These are phyloP conservation scores for Graphium colonna DNA, from an alignment of 2,888 invertebrate genomes.

Conservation along the genomic window DNA sequence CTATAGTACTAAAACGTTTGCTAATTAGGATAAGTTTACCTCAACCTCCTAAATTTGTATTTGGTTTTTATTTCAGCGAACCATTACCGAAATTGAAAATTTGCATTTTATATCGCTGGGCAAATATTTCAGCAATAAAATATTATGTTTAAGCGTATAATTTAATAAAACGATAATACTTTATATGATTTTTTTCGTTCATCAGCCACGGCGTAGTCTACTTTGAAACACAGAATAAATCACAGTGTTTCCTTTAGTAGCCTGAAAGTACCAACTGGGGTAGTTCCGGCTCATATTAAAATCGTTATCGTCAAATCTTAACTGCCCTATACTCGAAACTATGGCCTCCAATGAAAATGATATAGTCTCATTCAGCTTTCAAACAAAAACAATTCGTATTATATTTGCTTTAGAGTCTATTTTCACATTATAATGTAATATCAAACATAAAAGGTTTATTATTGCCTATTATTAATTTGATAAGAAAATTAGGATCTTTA, in stretches of 20 bases:
- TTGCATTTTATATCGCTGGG: not conserved
- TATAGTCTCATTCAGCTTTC: slow-evolving; percentile 52
- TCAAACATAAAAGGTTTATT: slow-evolving; percentile 35
- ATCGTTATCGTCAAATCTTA: slow-evolving; percentile 74
- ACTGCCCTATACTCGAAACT: slow-evolving; percentile 75
- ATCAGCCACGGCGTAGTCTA: slow-evolving; percentile 30
- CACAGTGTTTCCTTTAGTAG: slow-evolving; percentile 58
- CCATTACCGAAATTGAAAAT: not conserved
- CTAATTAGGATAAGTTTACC: slow-evolving; percentile 19
- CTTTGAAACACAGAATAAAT: slow-evolving; percentile 54
- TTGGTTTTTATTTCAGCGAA: slow-evolving; percentile 5
- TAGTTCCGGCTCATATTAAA: slow-evolving; percentile 78
- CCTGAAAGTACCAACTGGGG: slow-evolving; percentile 47
- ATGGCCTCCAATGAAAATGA: slow-evolving; percentile 67
- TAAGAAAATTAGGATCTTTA: slow-evolving; percentile 56
- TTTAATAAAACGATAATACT: not conserved
- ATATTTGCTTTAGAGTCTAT: slow-evolving; percentile 32
- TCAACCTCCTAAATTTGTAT: slow-evolving; percentile 16
- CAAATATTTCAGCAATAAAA: not conserved
- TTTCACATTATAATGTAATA: slow-evolving; percentile 28
- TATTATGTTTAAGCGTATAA: slow-evolving; percentile 8
- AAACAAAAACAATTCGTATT: slow-evolving; percentile 45
- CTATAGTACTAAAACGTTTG: slow-evolving; percentile 21
- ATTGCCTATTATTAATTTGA: slow-evolving; percentile 75
- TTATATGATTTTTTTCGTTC: slow-evolving; percentile 8